Conservation (phyloP, 2,797 vertebrate species). For the Coccyzus lansbergi region DNA sequence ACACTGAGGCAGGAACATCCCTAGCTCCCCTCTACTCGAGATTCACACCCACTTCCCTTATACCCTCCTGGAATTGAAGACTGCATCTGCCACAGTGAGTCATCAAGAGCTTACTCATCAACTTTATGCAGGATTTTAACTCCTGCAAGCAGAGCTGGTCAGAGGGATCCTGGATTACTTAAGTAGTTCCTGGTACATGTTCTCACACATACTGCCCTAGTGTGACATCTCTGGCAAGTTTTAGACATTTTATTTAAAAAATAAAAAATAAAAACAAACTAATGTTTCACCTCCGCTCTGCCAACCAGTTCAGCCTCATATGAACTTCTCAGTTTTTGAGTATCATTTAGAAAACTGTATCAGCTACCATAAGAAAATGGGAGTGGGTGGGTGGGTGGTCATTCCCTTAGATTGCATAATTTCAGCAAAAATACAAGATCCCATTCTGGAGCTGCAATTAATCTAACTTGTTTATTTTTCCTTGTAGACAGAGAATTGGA, state of each 20-base stretch:
- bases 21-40: conserved; percentile 36
- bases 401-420: neutral
- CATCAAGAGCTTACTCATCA: conserved; percentile 71
- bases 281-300: neutral
- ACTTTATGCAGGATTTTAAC: conserved; percentile 57
- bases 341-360: neutral
- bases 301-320: neutral
- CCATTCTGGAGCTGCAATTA: neutral
- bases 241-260: neutral
- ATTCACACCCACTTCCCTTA: conserved; percentile 53
- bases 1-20: conserved; percentile 48
- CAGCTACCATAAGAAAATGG: neutral
- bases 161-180: conserved; percentile 25
- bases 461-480: neutral
- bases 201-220: neutral
- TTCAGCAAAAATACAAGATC: neutral
- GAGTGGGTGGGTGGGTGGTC: too few relatives aligned
- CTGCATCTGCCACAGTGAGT: conserved; percentile 60
- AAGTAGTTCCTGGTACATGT: neutral
- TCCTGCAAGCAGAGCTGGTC: conserved; percentile 39
- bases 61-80: conserved; percentile 53
- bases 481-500: neutral
- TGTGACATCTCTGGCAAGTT: neutral
- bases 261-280: neutral
- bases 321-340: neutral